phyloP scores from a whole-genome alignment of 2,888 invertebrate genomes.

The Athalia circularis region DNA sequence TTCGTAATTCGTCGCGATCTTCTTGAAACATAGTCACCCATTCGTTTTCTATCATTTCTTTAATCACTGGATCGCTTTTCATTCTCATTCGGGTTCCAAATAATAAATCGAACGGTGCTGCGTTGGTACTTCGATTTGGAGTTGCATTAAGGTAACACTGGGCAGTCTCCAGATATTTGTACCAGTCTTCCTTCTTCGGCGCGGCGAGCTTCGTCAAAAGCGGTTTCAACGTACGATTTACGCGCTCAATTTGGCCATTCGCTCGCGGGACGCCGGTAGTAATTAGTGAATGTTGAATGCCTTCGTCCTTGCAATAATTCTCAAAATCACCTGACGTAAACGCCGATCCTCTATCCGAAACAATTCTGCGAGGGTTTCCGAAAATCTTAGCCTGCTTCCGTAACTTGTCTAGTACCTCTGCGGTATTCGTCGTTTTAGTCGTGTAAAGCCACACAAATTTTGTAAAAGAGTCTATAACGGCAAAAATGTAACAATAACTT shows the following conservation, averaged over 20 bases:
- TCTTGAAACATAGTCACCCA: slow-evolving; percentile 46
- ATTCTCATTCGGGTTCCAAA: slow-evolving; percentile 40
- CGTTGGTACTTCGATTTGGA: slow-evolving; percentile 35
- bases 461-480: slow-evolving; percentile 59
- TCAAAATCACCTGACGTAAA: slow-evolving; percentile 51
- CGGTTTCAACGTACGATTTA: slow-evolving; percentile 48
- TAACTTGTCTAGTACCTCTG: slow-evolving; percentile 56
- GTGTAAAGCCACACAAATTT: slow-evolving; percentile 62
- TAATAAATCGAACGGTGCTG: slow-evolving; percentile 46
- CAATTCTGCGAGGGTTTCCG: slow-evolving; percentile 54
- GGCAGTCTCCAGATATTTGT: slow-evolving; percentile 41
- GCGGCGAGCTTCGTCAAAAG: slow-evolving; percentile 33
- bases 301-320: slow-evolving; percentile 63
- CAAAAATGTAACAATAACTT: slow-evolving; percentile 59
- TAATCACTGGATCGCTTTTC: slow-evolving; percentile 21
- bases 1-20: slow-evolving; percentile 40
- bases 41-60: slow-evolving; percentile 43
- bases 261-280: slow-evolving; percentile 51
- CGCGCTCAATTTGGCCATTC: slow-evolving; percentile 49
- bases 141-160: slow-evolving; percentile 48
- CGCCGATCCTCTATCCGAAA: slow-evolving; percentile 54
- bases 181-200: slow-evolving; percentile 24
- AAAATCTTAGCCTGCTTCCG: slow-evolving; percentile 53
- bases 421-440: slow-evolving; percentile 55
- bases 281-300: slow-evolving; percentile 60